Evolutionary conservation across 2,797 vertebrate species (phyloP).

Genomic region (Hylomyscus alleni): DNA sequence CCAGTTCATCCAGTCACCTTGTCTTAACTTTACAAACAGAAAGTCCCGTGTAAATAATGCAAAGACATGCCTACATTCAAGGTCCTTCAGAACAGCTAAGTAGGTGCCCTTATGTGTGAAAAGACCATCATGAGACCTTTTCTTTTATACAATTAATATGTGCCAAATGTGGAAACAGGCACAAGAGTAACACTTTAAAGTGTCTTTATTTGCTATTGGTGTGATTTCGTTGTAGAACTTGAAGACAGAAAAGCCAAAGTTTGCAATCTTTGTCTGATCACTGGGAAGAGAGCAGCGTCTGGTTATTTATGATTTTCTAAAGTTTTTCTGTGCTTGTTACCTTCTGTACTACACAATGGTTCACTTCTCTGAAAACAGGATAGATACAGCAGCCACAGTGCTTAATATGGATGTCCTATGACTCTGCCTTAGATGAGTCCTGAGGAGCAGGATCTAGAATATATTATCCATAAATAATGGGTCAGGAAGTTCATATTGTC

Average conservation of each 20-base stretch:
- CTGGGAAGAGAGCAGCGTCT: background rate
- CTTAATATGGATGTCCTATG: background rate
- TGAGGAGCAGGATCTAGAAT: background rate
- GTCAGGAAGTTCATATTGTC: background rate
- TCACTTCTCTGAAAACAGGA: background rate
- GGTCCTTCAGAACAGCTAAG: background rate
- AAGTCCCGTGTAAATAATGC: slow-evolving; percentile 71
- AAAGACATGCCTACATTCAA: background rate
- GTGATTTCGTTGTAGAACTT: slow-evolving; percentile 49
- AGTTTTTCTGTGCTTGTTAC: too few relatives aligned
- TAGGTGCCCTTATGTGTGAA: background rate
- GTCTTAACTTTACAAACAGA: slow-evolving; percentile 77
- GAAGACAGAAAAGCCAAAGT: slow-evolving; percentile 41
- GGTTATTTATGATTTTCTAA: too few relatives aligned
- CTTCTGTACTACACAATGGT: background rate
- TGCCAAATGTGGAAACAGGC: background rate
- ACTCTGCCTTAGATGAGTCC: background rate
- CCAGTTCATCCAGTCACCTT: slow-evolving; percentile 66
- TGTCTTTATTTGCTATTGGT: slow-evolving; percentile 7
- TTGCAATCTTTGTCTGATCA: background rate
- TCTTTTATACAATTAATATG: background rate
- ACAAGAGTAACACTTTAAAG: background rate
- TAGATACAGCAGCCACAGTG: background rate
- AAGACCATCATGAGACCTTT: background rate
- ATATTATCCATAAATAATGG: background rate